Percentiles rank a stretch among this genome's conserved stretches.
These are phyloP conservation scores for Noctua pronuba DNA, from an alignment of 2,888 invertebrate genomes.

Conservation along the genomic window DNA sequence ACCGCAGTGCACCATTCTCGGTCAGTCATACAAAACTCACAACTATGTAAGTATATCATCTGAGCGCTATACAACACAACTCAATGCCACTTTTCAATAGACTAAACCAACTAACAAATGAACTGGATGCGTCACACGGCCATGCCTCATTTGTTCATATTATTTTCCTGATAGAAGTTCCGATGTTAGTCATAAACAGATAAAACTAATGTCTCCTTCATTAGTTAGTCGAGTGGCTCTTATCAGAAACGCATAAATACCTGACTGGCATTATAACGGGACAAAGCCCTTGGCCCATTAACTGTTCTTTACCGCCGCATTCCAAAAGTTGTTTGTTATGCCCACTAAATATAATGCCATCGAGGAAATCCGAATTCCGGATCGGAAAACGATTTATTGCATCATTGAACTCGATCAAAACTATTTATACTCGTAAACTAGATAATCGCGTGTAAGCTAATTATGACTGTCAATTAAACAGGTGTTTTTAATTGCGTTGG, in stretches of 20 bases:
- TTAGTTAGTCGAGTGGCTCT: conserved; percentile 70
- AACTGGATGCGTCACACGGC: conserved; percentile 41
- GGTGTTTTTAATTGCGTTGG: conserved; percentile 45
- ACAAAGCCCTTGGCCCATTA: conserved; percentile 78
- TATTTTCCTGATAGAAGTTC: conserved; percentile 49
- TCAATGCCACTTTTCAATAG: conserved; percentile 49
- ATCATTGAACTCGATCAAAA: conserved; percentile 33
- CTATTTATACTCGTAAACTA: conserved; percentile 8
- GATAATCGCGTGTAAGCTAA: conserved; percentile 39
- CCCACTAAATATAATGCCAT: conserved; percentile 60
- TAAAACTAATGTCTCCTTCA: conserved; percentile 64
- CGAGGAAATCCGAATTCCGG: conserved; percentile 60
- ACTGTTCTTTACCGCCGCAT: conserved; percentile 66
- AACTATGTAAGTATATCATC: conserved; percentile 47
- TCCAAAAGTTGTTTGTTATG: conserved; percentile 68
- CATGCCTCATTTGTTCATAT: conserved; percentile 44
- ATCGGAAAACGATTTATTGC: conserved; percentile 47
- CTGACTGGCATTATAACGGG: conserved; percentile 72
- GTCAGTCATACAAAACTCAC: conserved; percentile 47
- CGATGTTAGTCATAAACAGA: conserved; percentile 55
- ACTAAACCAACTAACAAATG: conserved; percentile 30
- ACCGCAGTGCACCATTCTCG: conserved; percentile 71
- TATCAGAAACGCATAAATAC: conserved; percentile 71
- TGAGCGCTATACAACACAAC: conserved; percentile 23
- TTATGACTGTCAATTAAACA: conserved; percentile 57